These are phyloP conservation scores for Jaculus jaculus DNA, from an alignment of 2,113 vertebrate species.

Conservation along the genomic window DNA sequence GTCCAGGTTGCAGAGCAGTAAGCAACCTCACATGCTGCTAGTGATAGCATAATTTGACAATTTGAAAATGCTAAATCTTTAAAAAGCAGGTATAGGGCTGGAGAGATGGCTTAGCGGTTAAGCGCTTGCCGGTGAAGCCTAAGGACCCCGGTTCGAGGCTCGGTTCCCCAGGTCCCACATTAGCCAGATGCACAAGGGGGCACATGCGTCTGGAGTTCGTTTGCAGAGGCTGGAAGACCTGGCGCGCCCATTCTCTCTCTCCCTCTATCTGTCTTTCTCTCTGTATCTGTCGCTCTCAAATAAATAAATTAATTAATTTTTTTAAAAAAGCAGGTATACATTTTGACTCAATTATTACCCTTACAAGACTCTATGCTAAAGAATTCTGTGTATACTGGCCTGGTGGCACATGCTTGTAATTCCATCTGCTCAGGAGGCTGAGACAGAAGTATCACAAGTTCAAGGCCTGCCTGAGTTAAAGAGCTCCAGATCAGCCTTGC, in stretches of 20 bases:
- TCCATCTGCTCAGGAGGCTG: background rate
- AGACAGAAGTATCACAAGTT: background rate
- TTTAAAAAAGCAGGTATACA: conserved; percentile 24
- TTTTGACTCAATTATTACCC: background rate
- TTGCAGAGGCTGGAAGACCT: no score
- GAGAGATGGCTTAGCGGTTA: no score
- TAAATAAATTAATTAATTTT: no score
- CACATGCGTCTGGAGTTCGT: no score
- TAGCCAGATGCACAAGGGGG: no score
- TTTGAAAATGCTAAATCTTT: conserved; percentile 35
- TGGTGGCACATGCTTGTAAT: background rate
- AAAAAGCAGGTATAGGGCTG: conserved; percentile 33
- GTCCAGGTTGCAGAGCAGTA: background rate
- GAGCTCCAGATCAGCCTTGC: background rate
- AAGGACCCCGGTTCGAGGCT: no score
- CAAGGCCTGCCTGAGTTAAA: background rate
- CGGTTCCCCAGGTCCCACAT: no score
- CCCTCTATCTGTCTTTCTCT: no score
- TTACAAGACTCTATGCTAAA: background rate
- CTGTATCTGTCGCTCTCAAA: no score
- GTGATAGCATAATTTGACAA: conserved; percentile 11
- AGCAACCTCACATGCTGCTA: conserved; percentile 4
- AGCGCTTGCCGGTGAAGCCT: no score
- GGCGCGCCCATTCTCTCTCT: no score
- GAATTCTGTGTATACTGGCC: background rate